Base-by-base conservation (phyloP, 1,140 invertebrate genomes). In the Ditylenchus dipsaci region DNA sequence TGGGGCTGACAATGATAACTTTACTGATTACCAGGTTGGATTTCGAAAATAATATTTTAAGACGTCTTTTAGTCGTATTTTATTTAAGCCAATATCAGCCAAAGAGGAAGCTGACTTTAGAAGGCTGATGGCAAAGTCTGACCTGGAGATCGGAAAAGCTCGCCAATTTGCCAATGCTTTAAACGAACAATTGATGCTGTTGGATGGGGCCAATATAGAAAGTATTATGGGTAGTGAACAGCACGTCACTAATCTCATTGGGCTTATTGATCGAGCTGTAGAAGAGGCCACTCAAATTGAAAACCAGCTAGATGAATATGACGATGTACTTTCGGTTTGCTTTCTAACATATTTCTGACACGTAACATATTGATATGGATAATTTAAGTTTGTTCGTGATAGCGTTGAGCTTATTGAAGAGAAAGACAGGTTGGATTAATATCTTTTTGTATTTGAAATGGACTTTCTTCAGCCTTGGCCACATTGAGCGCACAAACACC, bases 361-460 rank as follows among this genome's bases (percentile, higher is more conserved):
- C 9, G 5, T 43, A 29, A 29, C 21, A 1, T 63, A 21, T 62
- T 43, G 45, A n/a, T 17, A 15, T 63, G n/a, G 62, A 13, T 29
- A 27, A 15, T 67, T 75, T 19, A 66, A 85, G 85, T 81, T 78
- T 78, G 84, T 85, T 8, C 84, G 84, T 64, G 84, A 85, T 27
- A 82, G 84, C 78, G 85, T 85, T 80, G 84, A 85, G 68, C 90
- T 91, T 77, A 92, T 95, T 85, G 91, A 91, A 73, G 90, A 93
- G 76, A 94, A 94, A 83, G 94, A 93, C 87, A 88, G 89, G 5
- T n/a, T n/a, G n/a, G n/a, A n/a, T n/a, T n/a, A n/a, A n/a, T 88
- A 91, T 74, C 91, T 93, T 78, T 89, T 91, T 82, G 89, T 90
- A 1, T 89, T 90, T 13, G 91, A 92, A 84, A 88, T 87, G 68